Evolutionary conservation across 2,113 vertebrate genomes (phyloP), one percentile per base, ranked within the genome.

Genomic region (Rana temporaria): DNA sequence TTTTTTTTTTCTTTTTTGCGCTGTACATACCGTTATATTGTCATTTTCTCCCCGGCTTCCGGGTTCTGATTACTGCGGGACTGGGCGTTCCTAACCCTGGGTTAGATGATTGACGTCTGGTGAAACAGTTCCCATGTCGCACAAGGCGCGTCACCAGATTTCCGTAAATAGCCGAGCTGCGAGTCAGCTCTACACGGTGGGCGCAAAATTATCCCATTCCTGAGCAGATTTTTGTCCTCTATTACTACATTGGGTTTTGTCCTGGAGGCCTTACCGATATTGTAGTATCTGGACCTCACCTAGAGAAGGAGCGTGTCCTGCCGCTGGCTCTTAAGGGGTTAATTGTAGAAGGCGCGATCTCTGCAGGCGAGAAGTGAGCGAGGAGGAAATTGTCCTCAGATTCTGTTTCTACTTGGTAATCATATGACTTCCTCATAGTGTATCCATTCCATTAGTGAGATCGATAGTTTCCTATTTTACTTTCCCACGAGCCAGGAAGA

Each of bases 391-490:
- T 60, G 9, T 48, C 42, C 42, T 48, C 42, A 48, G 42, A 48
- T 48, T 48, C 12, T 56, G n/a, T 38, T 62, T 9, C 24, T 64
- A 52, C 60, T 77, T 77, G 32, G 19, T 62, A 64, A 77, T 34
- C 32, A 64, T 6, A 17, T 64, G 34, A 64, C 74, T 77, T 11
- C 24, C 24, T 38, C 26, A 19, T 18, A 38, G 16, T 42, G 18
- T 26, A 15, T 53, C 26, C 63, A 71, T 16, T 55, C 69, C 48
- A 78, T 78, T 64, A 78, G 22, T 1, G 12, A 14, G 52, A 78
- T 78, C 62, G 65, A 78, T 78, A 48, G 4, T 52, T 78, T 78
- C 62, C 48, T 53, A 8, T 26, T 63, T 30, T 77, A 48, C 60
- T 63, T 76, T 64, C 5, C 30, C 24, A 24, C 34, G 7, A 66